These are phyloP conservation scores for Calosoma granatense DNA, from an alignment of 1,140 invertebrate genomes.

Conservation along the genomic window DNA sequence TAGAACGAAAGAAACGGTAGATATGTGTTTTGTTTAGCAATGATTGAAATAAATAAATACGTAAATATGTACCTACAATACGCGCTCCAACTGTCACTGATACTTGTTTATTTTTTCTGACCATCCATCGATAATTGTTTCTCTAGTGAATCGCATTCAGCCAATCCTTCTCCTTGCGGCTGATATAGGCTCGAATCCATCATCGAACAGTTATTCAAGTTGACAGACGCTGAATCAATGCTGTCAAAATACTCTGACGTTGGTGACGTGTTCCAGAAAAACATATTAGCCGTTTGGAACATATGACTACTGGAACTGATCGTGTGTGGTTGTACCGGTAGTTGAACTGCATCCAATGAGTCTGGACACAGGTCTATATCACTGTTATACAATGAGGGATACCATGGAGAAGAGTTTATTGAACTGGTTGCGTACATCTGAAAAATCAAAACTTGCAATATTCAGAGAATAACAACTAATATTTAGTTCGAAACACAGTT, in stretches of 20 bases:
- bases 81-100: neutral
- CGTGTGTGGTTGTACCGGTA: constrained; percentile 27
- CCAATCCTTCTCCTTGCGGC: constrained; percentile 39
- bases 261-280: constrained; percentile 36
- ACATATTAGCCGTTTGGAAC: constrained; percentile 33
- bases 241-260: constrained; percentile 42
- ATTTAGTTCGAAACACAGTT: neutral
- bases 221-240: constrained; percentile 37
- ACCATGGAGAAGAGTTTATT: constrained; percentile 34
- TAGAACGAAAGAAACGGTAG: neutral
- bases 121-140: constrained; percentile 19
- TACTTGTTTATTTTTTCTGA: neutral
- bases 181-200: constrained; percentile 34
- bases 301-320: constrained; percentile 30
- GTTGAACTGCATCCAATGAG: constrained; percentile 31
- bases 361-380: constrained; percentile 23
- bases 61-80: neutral
- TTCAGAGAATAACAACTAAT: neutral
- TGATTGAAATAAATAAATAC: neutral
- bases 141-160: constrained; percentile 46
- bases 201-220: constrained; percentile 22
- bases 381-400: constrained; percentile 34
- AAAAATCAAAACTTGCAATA: neutral
- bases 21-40: neutral
- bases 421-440: neutral